Conservation (phyloP, 2,113 vertebrate species). For the Salvelinus namaycush region DNA sequence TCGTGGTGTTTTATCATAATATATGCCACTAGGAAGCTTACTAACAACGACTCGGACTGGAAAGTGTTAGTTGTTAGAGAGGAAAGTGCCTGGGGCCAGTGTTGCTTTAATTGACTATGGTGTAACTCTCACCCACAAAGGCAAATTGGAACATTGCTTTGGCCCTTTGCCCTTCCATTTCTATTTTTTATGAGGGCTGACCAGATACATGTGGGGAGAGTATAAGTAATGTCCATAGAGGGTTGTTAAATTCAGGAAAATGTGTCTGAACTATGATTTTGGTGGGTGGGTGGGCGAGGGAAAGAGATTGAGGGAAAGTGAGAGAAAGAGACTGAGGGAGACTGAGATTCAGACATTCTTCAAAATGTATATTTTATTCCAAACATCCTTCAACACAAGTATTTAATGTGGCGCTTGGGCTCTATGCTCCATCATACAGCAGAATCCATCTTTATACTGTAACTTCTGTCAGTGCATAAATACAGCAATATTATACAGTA, state of each 20-base stretch:
- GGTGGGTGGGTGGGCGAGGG: slow-evolving; percentile 7
- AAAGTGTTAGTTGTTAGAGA: slow-evolving; percentile 36
- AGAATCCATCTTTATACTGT: too few relatives aligned
- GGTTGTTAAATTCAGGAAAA: too few relatives aligned
- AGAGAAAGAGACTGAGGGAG: not conserved
- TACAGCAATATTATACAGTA: too few relatives aligned
- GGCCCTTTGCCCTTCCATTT: slow-evolving; percentile 21
- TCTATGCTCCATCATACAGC: too few relatives aligned
- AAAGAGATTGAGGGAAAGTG: not conserved
- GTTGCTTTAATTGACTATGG: slow-evolving; percentile 49
- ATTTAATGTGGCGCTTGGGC: not conserved
- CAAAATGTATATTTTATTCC: too few relatives aligned
- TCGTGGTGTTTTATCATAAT: too few relatives aligned
- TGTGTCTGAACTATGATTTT: too few relatives aligned
- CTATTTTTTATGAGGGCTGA: not conserved
- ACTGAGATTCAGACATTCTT: not conserved
- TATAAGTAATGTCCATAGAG: not conserved
- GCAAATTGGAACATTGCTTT: slow-evolving; percentile 46
- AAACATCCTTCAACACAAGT: not conserved
- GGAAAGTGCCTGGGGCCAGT: slow-evolving; percentile 45
- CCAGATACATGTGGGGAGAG: not conserved
- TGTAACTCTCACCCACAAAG: slow-evolving; percentile 21
- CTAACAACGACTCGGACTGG: not conserved
- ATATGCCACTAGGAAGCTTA: too few relatives aligned
- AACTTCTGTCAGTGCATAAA: too few relatives aligned